Base-by-base conservation (phyloP, 2,888 invertebrate genomes). In the Ischnus inquisitorius region DNA sequence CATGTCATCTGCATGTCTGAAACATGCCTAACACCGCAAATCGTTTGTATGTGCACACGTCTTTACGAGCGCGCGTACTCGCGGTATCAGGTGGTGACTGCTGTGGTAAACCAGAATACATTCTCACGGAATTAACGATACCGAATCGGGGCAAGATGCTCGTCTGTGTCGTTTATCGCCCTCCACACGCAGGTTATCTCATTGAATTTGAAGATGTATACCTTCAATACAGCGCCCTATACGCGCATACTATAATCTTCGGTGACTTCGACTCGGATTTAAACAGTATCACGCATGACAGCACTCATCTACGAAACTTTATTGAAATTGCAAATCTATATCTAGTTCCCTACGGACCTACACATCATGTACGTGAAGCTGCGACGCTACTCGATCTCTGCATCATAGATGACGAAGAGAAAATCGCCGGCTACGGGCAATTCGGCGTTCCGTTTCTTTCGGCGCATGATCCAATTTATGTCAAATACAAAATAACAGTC, bases 381-480 rank as follows among this genome's bases (percentile, higher is more conserved):
- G 25, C 60, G 1, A 72, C 72, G 14, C 16, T 41, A 6, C 41
- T 72, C n/a, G 72, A 60, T 16, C 25, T 60, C 14, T 57, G 57
- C 72, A 60, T 72, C 12, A 34, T 72, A 3, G 72, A 72, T 5
- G 60, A 60, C 12, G 25, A 3, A 1, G 14, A 12, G 1, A 60
- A 72, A 62, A 6, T 60, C 3, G 22, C 10, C 3, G 57, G 22
- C 19, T 25, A 46, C 41, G 62, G 74, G 3, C 74, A 74, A 34
- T 28, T 46, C 46, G 14, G 60, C 34, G 5, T 74, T 74, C 10
- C 34, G 5, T 74, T 74, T 10, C 57, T 74, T 22, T 74, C 74
- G 0, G 74, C 74, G 2, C 74, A 74, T 12, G 74, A 74, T 28
- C 34, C 62, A 34, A 74, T 74, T 19, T 39, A 71, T 39, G 12